Evolutionary conservation across 2,113 vertebrate genomes (phyloP), one percentile per base, ranked within the genome.

Genomic region (Empidonax traillii): DNA sequence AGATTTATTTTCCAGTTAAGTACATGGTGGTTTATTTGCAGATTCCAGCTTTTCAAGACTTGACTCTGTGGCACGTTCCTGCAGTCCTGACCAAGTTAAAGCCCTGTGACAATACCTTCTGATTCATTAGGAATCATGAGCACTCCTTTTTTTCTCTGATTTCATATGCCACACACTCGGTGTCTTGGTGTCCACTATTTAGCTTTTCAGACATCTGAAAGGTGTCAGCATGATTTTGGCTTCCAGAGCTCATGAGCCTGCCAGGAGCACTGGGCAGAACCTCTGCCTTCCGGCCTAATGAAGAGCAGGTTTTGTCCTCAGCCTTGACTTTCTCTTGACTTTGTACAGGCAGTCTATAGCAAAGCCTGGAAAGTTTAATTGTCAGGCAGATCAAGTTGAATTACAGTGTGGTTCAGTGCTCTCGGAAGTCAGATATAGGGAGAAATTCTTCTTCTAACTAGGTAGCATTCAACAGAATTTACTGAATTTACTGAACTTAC

Each of bases 1-100:
- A 58, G 61, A 85, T 94, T 83, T 90, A 53, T 87, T 89, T 94
- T 86, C 69, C 84, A 74, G 68, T 89, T 66, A 67, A 87, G n/a
- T 51, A 37, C 23, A 8, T 53, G 22, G 28, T 52, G 3, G 2
- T 87, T 92, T 80, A 74, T 95, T 91, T 96, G 55, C 51, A 87
- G 77, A 80, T 41, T 51, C 46, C 52, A 67, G 25, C 43, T 87
- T 92, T 93, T 53, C 52, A 89, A 71, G 76, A 74, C 78, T 21
- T 71, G 67, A 52, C 77, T 79, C 79, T 33, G 33, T 63, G n/a
- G 78, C 53, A 49, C 14, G 16, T 52, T 93, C 65, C 51, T 10
- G 6, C 52, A 65, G 46, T 59, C 49, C 61, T 75, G 49, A 68
- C 39, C 47, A 47, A 93, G 67, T 24, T 82, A 68, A 88, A 93